Conservation (phyloP, 2,113 vertebrate genomes). For the Sisor rabdophorus region DNA sequence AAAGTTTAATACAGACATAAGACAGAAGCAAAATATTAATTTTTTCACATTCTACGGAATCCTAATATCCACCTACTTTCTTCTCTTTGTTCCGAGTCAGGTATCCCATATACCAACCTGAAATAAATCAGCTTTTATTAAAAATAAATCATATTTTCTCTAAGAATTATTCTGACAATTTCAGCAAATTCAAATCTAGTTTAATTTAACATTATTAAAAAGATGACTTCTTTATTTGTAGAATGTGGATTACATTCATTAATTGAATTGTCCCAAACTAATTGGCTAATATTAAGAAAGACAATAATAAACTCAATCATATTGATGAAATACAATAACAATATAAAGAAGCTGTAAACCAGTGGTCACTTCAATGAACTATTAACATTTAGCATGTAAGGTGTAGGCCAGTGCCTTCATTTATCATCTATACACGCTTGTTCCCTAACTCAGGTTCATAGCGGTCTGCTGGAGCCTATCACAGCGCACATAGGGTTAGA, state of each 20-base stretch:
- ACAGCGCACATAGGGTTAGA: too few relatives aligned
- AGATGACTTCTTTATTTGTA: neutral
- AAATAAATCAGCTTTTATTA: constrained; percentile 50
- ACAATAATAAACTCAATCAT: neutral
- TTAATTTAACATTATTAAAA: neutral
- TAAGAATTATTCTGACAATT: neutral
- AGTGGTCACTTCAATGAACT: too few relatives aligned
- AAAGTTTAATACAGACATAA: neutral
- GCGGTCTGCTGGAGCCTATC: too few relatives aligned
- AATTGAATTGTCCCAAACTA: neutral
- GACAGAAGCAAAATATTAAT: neutral
- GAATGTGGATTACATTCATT: neutral
- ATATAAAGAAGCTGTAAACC: too few relatives aligned
- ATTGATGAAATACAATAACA: too few relatives aligned
- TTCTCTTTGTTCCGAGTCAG: constrained; percentile 78
- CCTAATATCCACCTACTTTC: constrained; percentile 70
- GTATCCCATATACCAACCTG: constrained; percentile 90
- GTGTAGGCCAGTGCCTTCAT: too few relatives aligned
- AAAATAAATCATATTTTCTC: neutral
- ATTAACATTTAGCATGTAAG: too few relatives aligned
- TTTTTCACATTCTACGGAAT: neutral
- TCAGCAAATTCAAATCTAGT: neutral
- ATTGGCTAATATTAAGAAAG: neutral
- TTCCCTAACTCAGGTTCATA: too few relatives aligned
- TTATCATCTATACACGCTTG: too few relatives aligned